A percentile compares a stretch with the other conserved stretches of the same genome.
phyloP scores from a whole-genome alignment of 1,140 invertebrate genomes.

The Pseudomyrmex concolor region DNA sequence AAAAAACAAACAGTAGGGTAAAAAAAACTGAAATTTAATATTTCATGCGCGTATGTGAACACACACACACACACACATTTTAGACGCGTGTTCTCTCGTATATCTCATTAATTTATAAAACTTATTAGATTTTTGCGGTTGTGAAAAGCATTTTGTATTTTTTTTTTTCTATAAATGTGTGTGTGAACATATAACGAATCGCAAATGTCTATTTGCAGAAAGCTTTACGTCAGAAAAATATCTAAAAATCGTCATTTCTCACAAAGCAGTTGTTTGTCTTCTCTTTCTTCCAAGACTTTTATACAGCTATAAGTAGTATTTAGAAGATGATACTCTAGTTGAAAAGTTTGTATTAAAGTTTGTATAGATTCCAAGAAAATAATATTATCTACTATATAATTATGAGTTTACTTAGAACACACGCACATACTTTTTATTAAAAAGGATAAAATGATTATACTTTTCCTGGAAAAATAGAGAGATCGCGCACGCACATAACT shows the following conservation, averaged over 20 bases:
- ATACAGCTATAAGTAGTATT: neutral
- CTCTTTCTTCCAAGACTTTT: neutral
- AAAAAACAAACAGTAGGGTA: neutral
- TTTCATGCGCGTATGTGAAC: neutral
- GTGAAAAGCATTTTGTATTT: too few relatives aligned
- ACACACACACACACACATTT: too few relatives aligned
- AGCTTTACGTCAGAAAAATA: neutral
- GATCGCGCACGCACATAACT: neutral
- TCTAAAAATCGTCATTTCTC: neutral
- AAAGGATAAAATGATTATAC: too few relatives aligned
- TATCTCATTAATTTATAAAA: too few relatives aligned
- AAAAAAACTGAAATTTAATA: neutral
- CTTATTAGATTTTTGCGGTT: too few relatives aligned
- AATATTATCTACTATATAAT: neutral
- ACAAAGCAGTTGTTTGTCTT: neutral
- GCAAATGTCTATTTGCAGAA: neutral
- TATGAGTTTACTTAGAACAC: too few relatives aligned
- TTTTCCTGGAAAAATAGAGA: too few relatives aligned
- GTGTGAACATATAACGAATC: too few relatives aligned
- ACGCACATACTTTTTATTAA: too few relatives aligned
- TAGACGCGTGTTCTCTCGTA: too few relatives aligned
- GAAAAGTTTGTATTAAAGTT: neutral
- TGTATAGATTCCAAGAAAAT: neutral
- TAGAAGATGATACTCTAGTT: neutral
- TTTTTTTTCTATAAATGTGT: too few relatives aligned